Evolutionary conservation across 2,888 invertebrate genomes (phyloP).

Genomic region (Euspilapteryx auroguttella): DNA sequence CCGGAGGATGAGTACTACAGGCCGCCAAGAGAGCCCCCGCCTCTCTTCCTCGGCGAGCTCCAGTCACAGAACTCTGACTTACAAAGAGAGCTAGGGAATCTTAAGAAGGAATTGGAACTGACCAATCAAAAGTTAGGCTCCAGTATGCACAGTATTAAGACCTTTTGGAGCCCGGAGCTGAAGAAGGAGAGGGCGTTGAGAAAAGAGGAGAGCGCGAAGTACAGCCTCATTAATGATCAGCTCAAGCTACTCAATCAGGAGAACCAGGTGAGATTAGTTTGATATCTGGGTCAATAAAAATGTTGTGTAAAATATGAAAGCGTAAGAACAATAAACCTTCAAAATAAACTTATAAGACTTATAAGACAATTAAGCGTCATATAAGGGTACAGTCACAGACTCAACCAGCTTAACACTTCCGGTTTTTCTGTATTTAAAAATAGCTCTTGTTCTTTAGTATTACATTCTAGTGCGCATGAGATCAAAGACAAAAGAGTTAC

Average conservation of each 20-base stretch:
- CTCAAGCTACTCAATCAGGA: constrained; percentile 94
- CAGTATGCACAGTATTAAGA: constrained; percentile 99
- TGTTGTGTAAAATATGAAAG: no score
- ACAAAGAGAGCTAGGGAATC: constrained; percentile 84
- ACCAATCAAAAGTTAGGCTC: constrained; percentile 97
- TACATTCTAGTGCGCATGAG: no score
- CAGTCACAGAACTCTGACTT: constrained; percentile 94
- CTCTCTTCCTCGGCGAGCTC: constrained; percentile 80
- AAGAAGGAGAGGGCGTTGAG: constrained; percentile 96
- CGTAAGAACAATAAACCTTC: no score
- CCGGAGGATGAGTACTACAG: constrained; percentile 67
- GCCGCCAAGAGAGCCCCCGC: constrained; percentile 61
- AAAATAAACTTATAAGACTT: no score
- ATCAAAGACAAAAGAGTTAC: no score
- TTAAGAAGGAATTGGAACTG: constrained; percentile 92
- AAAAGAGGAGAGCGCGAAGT: constrained; percentile 97
- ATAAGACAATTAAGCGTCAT: no score
- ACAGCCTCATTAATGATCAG: constrained; percentile 95
- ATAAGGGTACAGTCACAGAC: no score
- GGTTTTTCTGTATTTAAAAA: no score
- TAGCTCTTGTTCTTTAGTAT: no score
- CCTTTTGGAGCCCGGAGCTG: constrained; percentile 99
- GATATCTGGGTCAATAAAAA: not conserved
- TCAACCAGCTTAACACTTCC: no score
- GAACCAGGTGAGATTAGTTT: constrained; percentile 75